Percentiles rank a stretch among this genome's conserved stretches.
phyloP scores from a whole-genome alignment of 92 coral and sea anemone species.

The Parazoanthus swiftii region DNA sequence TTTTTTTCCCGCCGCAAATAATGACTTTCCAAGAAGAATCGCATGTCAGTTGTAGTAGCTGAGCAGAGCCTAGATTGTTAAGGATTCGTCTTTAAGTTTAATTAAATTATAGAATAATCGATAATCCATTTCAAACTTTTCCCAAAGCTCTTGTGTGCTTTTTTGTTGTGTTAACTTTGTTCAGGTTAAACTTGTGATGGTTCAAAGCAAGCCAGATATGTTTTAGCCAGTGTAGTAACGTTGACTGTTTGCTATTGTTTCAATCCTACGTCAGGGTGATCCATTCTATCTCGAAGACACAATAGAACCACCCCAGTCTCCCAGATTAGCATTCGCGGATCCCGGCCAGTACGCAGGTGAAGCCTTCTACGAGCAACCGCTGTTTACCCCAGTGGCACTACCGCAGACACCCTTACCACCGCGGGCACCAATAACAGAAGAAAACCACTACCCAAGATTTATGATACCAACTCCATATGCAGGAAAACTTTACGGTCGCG shows the following conservation, averaged over 20 bases:
- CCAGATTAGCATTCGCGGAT: conserved; percentile 46
- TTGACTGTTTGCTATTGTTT: background rate
- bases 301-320: conserved; percentile 20
- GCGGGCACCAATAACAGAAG: conserved; percentile 25
- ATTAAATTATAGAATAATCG: too few species aligned
- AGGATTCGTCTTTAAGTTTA: too few species aligned
- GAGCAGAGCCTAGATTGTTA: too few species aligned
- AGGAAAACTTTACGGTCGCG: conserved; percentile 19
- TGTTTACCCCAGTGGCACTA: conserved; percentile 57
- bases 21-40: too few species aligned
- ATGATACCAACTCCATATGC: conserved; percentile 69
- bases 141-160: too few species aligned
- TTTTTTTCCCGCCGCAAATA: too few species aligned
- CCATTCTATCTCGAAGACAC: conserved; percentile 36
- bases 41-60: too few species aligned
- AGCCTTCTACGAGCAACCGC: conserved; percentile 66
- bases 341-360: conserved; percentile 43
- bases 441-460: conserved; percentile 34
- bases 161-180: too few species aligned
- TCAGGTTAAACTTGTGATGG: background rate
- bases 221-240: background rate
- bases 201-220: background rate
- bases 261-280: background rate
- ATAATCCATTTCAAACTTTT: too few species aligned
- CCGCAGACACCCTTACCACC: conserved; percentile 60